Evolutionary conservation across 1,140 invertebrate genomes (phyloP).

Genomic region (Cotesia chilonis): DNA sequence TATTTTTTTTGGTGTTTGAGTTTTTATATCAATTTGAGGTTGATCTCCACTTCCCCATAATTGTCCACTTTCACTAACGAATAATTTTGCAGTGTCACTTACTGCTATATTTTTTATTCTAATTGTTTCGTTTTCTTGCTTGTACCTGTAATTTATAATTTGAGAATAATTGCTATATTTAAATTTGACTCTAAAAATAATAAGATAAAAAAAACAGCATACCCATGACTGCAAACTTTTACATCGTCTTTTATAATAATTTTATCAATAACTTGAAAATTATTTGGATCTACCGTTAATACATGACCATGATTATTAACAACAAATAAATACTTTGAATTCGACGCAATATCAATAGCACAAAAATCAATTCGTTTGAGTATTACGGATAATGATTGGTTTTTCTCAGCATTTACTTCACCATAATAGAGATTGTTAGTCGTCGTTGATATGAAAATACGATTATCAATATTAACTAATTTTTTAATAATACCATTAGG

Average conservation of each 20-base stretch:
- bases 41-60: conserved; percentile 79
- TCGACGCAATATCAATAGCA: conserved; percentile 71
- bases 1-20: conserved; percentile 70
- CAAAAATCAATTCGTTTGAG: conserved; percentile 47
- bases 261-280: conserved; percentile 68
- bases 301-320: conserved; percentile 71
- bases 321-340: conserved; percentile 70
- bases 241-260: conserved; percentile 72
- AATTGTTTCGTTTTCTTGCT: conserved; percentile 69
- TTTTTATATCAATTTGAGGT: conserved; percentile 74
- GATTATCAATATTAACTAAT: conserved; percentile 51
- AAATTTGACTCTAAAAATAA: background rate
- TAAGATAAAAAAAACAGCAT: conserved; percentile 33
- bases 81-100: conserved; percentile 71
- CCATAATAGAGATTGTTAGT: conserved; percentile 56
- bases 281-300: conserved; percentile 67
- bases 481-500: conserved; percentile 54
- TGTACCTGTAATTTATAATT: conserved; percentile 56
- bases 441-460: conserved; percentile 57
- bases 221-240: conserved; percentile 72
- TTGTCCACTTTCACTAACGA: conserved; percentile 74
- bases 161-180: background rate
- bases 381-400: background rate
- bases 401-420: conserved; percentile 35
- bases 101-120: conserved; percentile 72